Evolutionary conservation across 2,888 invertebrate genomes (phyloP).

Genomic region (Hirtodrosophila cameraria): DNA sequence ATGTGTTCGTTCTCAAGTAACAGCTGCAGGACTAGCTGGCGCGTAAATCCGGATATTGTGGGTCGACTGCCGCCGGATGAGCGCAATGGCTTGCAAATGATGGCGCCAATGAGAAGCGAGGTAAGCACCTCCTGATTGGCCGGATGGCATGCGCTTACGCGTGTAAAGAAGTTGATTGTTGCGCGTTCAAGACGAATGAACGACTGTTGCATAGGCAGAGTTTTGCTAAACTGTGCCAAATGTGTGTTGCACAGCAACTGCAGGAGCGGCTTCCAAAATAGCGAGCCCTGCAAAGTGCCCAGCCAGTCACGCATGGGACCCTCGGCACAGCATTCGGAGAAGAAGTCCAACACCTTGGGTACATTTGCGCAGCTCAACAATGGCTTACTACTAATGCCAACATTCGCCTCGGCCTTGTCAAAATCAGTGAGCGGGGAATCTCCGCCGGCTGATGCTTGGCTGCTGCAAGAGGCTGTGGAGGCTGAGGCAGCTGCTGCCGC

Average conservation of each 20-base stretch:
- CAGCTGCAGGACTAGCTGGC: slow-evolving; percentile 93
- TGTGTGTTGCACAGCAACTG: slow-evolving; percentile 89
- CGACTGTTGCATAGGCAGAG: slow-evolving; percentile 82
- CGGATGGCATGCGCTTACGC: slow-evolving; percentile 93
- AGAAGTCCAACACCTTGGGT: slow-evolving; percentile 90
- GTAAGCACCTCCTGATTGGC: slow-evolving; percentile 93
- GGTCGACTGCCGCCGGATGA: slow-evolving; percentile 53
- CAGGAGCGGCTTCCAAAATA: slow-evolving; percentile 94
- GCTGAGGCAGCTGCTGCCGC: slow-evolving; percentile 27
- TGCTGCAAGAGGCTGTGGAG: slow-evolving; percentile 48
- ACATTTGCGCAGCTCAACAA: slow-evolving; percentile 87
- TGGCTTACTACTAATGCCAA: slow-evolving; percentile 62
- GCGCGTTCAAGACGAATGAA: slow-evolving; percentile 89
- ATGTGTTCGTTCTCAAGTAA: slow-evolving; percentile 94
- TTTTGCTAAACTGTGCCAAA: slow-evolving; percentile 78
- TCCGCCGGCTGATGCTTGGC: slow-evolving; percentile 33
- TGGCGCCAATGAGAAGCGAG: slow-evolving; percentile 86
- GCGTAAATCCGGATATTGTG: slow-evolving; percentile 92
- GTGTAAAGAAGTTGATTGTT: slow-evolving; percentile 92
- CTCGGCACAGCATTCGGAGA: slow-evolving; percentile 92
- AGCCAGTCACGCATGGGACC: slow-evolving; percentile 94
- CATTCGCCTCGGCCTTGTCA: slow-evolving; percentile 62
- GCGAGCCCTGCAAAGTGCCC: slow-evolving; percentile 90
- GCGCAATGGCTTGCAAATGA: slow-evolving; percentile 60
- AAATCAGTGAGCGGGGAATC: slow-evolving; percentile 59